Evolutionary conservation across 92 coral and sea anemone genomes (phyloP).

Genomic region (Umimayanthus chanpuru): DNA sequence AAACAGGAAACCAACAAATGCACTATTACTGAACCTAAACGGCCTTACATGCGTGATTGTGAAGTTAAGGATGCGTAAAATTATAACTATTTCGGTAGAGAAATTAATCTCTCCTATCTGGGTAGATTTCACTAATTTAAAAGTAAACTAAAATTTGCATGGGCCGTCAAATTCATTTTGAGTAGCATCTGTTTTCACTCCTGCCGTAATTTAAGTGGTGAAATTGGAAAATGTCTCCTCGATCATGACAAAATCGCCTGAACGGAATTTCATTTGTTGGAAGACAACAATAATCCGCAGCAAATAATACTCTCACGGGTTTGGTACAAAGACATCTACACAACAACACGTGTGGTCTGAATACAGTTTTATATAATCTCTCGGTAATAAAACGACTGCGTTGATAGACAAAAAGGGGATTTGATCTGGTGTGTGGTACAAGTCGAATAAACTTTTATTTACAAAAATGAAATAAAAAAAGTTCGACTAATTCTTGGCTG

Average conservation of each 20-base stretch:
- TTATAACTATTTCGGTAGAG: slow-evolving; percentile 8
- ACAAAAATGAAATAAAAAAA: neutral
- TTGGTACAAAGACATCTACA: slow-evolving; percentile 5
- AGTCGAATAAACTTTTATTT: neutral
- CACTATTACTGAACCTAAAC: neutral
- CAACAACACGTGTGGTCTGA: slow-evolving; percentile 39
- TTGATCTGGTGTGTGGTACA: slow-evolving; percentile 12
- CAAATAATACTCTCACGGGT: neutral
- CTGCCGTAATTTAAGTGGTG: neutral
- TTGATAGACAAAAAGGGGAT: slow-evolving; percentile 26
- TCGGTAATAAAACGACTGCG: slow-evolving; percentile 15
- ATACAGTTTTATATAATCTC: neutral
- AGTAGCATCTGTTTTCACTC: slow-evolving; percentile 17
- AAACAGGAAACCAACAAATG: neutral
- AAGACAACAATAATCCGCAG: neutral
- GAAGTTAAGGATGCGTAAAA: slow-evolving; percentile 2
- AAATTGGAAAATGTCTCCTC: neutral
- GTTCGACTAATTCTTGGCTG: neutral
- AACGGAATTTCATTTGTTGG: slow-evolving; percentile 1
- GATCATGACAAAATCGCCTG: neutral
- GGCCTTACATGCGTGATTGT: slow-evolving; percentile 1
- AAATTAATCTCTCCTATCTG: neutral
- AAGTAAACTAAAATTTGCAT: slow-evolving; percentile 14
- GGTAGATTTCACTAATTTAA: slow-evolving; percentile 9
- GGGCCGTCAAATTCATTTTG: slow-evolving; percentile 20